A percentile compares a stretch with the other conserved stretches of the same genome.
These are phyloP conservation scores for Hypercompe scribonia DNA, from an alignment of 2,888 invertebrate genomes.

Conservation along the genomic window DNA sequence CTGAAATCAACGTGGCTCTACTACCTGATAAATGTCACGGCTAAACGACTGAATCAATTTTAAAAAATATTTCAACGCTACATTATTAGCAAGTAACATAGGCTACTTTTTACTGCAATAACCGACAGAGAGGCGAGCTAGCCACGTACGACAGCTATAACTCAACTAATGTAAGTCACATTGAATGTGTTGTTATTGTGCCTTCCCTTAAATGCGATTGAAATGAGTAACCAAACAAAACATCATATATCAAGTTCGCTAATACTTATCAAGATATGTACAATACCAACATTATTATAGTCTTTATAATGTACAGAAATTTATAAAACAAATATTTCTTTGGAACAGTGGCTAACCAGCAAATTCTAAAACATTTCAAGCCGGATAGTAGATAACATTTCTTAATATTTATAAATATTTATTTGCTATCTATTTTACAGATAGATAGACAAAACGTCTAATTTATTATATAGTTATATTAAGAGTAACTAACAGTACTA, in stretches of 20 bases:
- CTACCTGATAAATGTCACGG: no score
- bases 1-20: no score
- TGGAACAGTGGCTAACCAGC: conserved; percentile 34
- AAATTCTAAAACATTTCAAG: conserved; percentile 53
- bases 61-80: not conserved
- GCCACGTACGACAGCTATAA: not conserved
- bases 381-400: conserved; percentile 46
- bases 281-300: conserved; percentile 44
- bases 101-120: no score
- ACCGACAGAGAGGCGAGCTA: not conserved
- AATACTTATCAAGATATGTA: conserved; percentile 57
- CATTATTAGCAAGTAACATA: no score
- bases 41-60: no score
- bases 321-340: conserved; percentile 23
- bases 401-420: conserved; percentile 43
- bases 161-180: not conserved
- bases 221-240: conserved; percentile 35
- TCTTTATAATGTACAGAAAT: conserved; percentile 37
- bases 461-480: conserved; percentile 34
- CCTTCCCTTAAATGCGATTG: conserved; percentile 25
- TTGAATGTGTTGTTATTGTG: conserved; percentile 30
- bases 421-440: conserved; percentile 45
- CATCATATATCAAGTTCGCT: conserved; percentile 33
- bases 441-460: conserved; percentile 47
- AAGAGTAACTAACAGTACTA: conserved; percentile 38